These are phyloP conservation scores for Pecten maximus DNA, from an alignment of 2,888 invertebrate species.

Conservation along the genomic window DNA sequence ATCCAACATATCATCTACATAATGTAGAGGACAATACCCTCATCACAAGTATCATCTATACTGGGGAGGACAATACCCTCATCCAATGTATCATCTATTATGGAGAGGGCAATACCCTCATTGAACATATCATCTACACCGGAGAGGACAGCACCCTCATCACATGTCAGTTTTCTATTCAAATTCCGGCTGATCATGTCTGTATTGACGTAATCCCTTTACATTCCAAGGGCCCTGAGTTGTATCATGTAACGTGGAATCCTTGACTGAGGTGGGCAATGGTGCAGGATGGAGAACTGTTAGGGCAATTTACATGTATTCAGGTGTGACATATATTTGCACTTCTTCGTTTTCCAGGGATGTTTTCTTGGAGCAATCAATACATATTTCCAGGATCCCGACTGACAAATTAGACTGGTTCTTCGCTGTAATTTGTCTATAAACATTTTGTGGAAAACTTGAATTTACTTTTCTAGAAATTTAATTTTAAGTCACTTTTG, in stretches of 20 bases:
- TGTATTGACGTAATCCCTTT: not conserved
- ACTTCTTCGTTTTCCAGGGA: not conserved
- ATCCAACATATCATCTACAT: too few species aligned
- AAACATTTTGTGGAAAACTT: too few species aligned
- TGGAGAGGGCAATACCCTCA: too few species aligned
- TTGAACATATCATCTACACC: too few species aligned
- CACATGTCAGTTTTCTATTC: not conserved
- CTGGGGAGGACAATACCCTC: too few species aligned
- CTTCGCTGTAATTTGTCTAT: too few species aligned
- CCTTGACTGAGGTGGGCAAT: not conserved
- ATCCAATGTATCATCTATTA: too few species aligned
- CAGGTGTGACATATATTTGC: not conserved
- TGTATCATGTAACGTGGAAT: not conserved
- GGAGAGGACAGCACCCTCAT: too few species aligned
- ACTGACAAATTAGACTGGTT: not conserved
- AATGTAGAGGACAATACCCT: too few species aligned
- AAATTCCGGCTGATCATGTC: not conserved
- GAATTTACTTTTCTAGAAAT: too few species aligned
- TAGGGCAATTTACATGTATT: not conserved
- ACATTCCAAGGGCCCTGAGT: not conserved
- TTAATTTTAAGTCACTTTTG: too few species aligned
- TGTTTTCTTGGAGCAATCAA: not conserved
- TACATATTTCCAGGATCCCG: not conserved
- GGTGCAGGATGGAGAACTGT: not conserved
- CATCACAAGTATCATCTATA: too few species aligned